Conservation (phyloP, 2,113 vertebrate genomes). For the Nansenia antarctica region DNA sequence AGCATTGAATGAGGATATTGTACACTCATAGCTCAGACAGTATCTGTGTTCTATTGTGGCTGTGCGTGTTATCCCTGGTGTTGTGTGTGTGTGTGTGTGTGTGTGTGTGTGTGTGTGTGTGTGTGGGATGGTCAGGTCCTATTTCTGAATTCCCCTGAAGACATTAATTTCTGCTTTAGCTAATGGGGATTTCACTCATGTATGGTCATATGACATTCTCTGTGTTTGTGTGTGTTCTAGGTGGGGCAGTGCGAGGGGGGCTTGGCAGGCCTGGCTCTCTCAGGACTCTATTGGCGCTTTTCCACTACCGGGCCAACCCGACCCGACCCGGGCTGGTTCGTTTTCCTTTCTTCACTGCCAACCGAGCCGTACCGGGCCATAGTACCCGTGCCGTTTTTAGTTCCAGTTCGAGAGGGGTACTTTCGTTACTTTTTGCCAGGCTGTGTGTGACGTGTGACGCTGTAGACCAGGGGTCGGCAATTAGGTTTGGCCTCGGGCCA, state of each 20-base stretch:
- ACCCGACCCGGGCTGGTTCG: conserved; percentile 21
- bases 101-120: background rate
- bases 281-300: conserved; percentile 82
- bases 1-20: background rate
- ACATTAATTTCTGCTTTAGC: background rate
- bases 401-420: too few species aligned
- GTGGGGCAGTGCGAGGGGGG: conserved; percentile 77
- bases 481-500: too few species aligned
- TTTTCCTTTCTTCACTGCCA: background rate
- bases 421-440: too few species aligned
- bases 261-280: conserved; percentile 75
- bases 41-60: background rate
- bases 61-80: too few species aligned
- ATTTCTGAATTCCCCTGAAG: background rate
- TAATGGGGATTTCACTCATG: background rate
- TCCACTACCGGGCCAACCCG: conserved; percentile 87
- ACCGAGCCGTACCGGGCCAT: too few species aligned
- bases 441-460: too few species aligned
- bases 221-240: conserved; percentile 65
- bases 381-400: too few species aligned
- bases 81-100: background rate
- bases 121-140: background rate
- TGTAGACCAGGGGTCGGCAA: too few species aligned
- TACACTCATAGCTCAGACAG: background rate
- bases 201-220: background rate